Evolutionary conservation across 2,797 vertebrate genomes (phyloP), one percentile per base, ranked within the genome.

Genomic region (Atherinosoma microstoma): DNA sequence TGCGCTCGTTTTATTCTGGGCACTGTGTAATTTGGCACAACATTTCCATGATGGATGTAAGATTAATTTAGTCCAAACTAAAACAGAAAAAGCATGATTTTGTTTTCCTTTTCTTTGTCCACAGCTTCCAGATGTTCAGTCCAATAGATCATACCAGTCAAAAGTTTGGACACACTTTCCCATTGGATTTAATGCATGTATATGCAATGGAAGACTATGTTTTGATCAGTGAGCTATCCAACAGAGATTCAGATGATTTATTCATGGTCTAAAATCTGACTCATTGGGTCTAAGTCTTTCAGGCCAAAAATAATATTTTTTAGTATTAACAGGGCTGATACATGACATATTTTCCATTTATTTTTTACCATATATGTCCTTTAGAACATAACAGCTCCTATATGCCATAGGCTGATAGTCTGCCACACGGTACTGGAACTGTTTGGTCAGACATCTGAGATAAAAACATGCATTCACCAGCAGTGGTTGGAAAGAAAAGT

Each of bases 401-500:
- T 1, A 30, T 56, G 27, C 12, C 24, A 29, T 56, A 18, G 35
- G 15, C 20, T 34, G 35, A 68, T 56, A 64, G 16, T n/a, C 20
- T 62, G 9, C 27, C 8, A 30, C 24, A 57, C 12, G 57, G 72
- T 45, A 16, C 27, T 67, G 15, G 16, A 59, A 66, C 16, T 65
- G 27, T 12, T 12, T 57, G 71, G 57, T 78, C 57, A 60, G 63
- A 67, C 5, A 24, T 63, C 27, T 58, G 4, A 58, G 54, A 56
- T 71, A 29, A 65, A 72, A 64, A 66, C 64, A 40, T 5, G 64
- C 3, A 58, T 62, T 47, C 29, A 49, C 29, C 22, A 32, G 54
- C 47, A 58, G 35, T 61, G 42, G 54, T 62, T 53, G 51, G 15
- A n/a, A n/a, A 64, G 24, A 12, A 75, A 67, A 73, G 10, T 56